These are phyloP conservation scores for Chaetodon trifascialis DNA, from an alignment of 2,113 vertebrate species.

Conservation along the genomic window DNA sequence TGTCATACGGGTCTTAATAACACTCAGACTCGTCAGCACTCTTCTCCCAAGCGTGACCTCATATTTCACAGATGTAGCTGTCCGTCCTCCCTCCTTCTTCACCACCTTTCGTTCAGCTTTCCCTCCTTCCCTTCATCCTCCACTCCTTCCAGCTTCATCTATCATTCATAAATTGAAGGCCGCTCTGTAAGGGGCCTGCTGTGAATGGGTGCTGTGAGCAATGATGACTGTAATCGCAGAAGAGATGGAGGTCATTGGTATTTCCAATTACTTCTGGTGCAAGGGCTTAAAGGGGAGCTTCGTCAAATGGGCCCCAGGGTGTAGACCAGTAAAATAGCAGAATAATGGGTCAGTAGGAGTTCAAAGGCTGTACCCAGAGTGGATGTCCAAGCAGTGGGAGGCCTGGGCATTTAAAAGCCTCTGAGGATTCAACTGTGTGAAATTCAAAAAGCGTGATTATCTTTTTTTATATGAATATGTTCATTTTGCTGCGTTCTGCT, in stretches of 20 bases:
- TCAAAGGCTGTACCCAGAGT: slow-evolving; percentile 8
- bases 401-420: neutral
- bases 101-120: neutral
- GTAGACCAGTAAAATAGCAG: slow-evolving; percentile 15
- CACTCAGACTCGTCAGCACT: neutral
- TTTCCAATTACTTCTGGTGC: slow-evolving; percentile 23
- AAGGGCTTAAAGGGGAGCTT: slow-evolving; percentile 18
- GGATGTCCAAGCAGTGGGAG: slow-evolving; percentile 7
- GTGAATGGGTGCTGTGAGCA: slow-evolving; percentile 28
- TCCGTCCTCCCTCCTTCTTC: neutral
- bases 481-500: neutral
- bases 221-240: slow-evolving; percentile 44
- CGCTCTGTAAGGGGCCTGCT: slow-evolving; percentile 5
- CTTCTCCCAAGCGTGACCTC: slow-evolving; percentile 9
- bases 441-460: neutral
- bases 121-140: neutral
- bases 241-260: slow-evolving; percentile 46
- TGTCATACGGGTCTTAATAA: neutral
- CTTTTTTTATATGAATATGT: neutral
- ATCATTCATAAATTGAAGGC: slow-evolving; percentile 60
- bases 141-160: slow-evolving; percentile 36
- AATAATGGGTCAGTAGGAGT: slow-evolving; percentile 28
- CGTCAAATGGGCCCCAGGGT: slow-evolving; percentile 29
- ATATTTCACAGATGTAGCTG: slow-evolving; percentile 13
- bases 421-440: neutral